Conservation (phyloP, 2,888 invertebrate species). For the Pseudococcus longispinus region DNA sequence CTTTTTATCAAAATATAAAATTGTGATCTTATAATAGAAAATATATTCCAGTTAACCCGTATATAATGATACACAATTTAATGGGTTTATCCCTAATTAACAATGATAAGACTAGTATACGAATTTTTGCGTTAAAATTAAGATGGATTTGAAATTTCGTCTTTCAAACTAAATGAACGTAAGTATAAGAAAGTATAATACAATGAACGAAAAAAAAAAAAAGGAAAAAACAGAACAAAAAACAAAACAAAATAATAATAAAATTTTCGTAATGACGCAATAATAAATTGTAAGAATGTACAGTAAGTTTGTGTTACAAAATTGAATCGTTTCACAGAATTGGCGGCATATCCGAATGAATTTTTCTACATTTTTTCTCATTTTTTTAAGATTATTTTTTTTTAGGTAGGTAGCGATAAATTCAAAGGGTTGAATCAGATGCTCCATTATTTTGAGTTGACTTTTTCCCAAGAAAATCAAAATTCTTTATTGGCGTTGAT, state of each 20-base stretch:
- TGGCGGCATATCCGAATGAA: constrained; percentile 10
- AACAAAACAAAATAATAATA: constrained; percentile 1
- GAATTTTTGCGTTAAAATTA: neutral
- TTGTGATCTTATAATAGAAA: constrained; percentile 10
- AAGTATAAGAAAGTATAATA: constrained; percentile 5
- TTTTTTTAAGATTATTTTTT: neutral
- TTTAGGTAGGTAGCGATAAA: neutral
- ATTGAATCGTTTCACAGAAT: constrained; percentile 10
- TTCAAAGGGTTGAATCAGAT: neutral
- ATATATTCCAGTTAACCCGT: neutral
- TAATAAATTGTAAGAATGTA: neutral
- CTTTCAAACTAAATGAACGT: neutral
- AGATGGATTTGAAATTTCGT: neutral
- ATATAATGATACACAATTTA: constrained; percentile 11
- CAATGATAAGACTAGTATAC: constrained; percentile 3
- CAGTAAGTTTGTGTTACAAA: constrained; percentile 22
- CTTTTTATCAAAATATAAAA: constrained; percentile 33
- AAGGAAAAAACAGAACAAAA: neutral
- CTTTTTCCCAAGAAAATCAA: no score
- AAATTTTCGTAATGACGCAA: neutral
- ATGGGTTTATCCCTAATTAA: constrained; percentile 16
- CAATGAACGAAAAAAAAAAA: neutral
- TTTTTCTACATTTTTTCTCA: neutral
- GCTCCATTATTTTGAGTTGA: no score
- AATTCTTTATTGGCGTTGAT: no score